Conservation (phyloP, 2,797 vertebrate species). For the Brachymystax lenok region DNA sequence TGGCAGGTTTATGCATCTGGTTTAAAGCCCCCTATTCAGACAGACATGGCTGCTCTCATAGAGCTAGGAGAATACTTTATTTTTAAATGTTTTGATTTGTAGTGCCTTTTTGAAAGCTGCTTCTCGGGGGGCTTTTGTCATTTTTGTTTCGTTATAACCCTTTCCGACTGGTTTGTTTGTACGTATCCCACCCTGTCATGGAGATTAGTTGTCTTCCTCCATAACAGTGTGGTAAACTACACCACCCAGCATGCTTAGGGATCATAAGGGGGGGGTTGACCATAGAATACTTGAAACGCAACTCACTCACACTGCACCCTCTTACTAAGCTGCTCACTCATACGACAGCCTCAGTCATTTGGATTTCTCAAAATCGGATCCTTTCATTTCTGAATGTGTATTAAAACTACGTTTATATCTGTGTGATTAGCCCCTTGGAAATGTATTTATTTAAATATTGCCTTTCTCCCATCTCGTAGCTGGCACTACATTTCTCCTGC, state of each 20-base stretch:
- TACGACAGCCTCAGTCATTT: slow-evolving; percentile 81
- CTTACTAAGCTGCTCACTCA: slow-evolving; percentile 83
- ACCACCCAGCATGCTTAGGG: slow-evolving; percentile 48
- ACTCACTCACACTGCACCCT: slow-evolving; percentile 71
- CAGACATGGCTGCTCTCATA: slow-evolving; percentile 90
- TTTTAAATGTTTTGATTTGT: slow-evolving; percentile 90
- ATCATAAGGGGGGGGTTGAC: slow-evolving; percentile 68
- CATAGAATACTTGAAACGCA: slow-evolving; percentile 87
- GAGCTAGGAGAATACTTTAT: slow-evolving; percentile 77
- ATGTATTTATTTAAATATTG: slow-evolving; percentile 35
- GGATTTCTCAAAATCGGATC: slow-evolving; percentile 69
- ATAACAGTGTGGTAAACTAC: slow-evolving; percentile 58
- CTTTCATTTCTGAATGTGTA: slow-evolving; percentile 80
- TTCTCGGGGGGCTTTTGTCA: slow-evolving; percentile 84
- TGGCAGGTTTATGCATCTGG: slow-evolving; percentile 84
- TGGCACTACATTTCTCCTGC: slow-evolving; percentile 72
- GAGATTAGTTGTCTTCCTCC: slow-evolving; percentile 52
- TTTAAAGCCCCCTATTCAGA: slow-evolving; percentile 81
- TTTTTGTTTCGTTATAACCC: slow-evolving; percentile 47
- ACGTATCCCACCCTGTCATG: slow-evolving; percentile 39
- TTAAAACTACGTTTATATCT: slow-evolving; percentile 69
- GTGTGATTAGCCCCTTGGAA: slow-evolving; percentile 20
- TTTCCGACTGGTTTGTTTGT: slow-evolving; percentile 32
- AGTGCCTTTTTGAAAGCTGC: slow-evolving; percentile 99
- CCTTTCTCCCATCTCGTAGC: slow-evolving; percentile 79